phyloP scores from a whole-genome alignment of 2,797 vertebrate genomes.

The Schizopygopsis pylzovi region DNA sequence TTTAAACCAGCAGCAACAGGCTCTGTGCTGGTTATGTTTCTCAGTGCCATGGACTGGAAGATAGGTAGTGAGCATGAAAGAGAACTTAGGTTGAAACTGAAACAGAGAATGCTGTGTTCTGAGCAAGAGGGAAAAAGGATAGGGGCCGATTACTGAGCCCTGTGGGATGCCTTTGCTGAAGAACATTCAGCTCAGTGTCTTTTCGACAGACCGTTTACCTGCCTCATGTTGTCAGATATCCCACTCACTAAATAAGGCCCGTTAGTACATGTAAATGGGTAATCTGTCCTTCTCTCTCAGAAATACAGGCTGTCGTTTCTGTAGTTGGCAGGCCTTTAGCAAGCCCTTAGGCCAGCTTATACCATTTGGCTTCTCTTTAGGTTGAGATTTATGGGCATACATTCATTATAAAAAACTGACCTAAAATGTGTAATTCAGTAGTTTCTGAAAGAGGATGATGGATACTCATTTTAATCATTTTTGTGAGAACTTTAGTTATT shows the following conservation, averaged over 20 bases:
- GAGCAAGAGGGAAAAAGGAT: constrained; percentile 14
- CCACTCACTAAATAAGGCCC: constrained; percentile 63
- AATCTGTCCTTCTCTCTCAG: constrained; percentile 35
- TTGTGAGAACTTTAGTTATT: neutral
- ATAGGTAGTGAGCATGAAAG: constrained; percentile 16
- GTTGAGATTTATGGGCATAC: neutral
- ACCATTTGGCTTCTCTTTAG: constrained; percentile 7
- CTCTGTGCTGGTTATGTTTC: constrained; percentile 11
- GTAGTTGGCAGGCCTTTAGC: constrained; percentile 7
- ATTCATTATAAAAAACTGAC: neutral
- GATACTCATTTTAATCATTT: neutral
- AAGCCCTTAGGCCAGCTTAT: constrained; percentile 2
- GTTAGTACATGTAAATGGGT: constrained; percentile 70
- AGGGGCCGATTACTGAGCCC: neutral
- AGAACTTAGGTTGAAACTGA: constrained; percentile 11
- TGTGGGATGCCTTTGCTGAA: constrained; percentile 50
- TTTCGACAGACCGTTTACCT: constrained; percentile 62
- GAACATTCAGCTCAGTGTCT: constrained; percentile 70
- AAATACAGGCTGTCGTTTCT: constrained; percentile 35
- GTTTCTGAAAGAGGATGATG: neutral
- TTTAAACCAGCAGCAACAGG: constrained; percentile 12
- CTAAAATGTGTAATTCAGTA: constrained; percentile 10
- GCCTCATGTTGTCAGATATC: constrained; percentile 69
- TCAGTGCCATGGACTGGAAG: constrained; percentile 5
- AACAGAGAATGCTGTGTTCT: constrained; percentile 44